Base-by-base conservation (phyloP, 92 coral and sea anemone species). In the Epizoanthus stellaris region DNA sequence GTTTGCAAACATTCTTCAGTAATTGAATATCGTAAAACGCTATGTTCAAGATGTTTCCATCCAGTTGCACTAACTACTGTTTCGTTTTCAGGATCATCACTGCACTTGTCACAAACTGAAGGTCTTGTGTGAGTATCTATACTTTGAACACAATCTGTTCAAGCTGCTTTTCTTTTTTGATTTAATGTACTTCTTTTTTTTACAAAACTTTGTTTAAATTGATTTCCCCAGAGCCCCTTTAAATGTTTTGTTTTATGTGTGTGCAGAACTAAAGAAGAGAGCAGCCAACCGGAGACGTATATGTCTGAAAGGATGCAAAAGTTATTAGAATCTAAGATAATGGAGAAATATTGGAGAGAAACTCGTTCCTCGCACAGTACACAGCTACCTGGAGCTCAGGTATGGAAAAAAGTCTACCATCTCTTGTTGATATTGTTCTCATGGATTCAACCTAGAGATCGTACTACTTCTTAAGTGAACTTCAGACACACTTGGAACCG, bases 261-360 rank as follows among this genome's bases (percentile, higher is more conserved):
- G 10, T 21, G 12, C 63, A 75, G 80, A 0, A 13, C 59, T 23
- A 75, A 75, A 75, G 80, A 75, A 30, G 52, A 56, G 12, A 75
- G 39, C n/a, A 13, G 58, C 15, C 58, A 62, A 63, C 47, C 83
- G 21, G 71, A 20, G 49, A 79, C 23, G 13, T 59, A 61, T 13
- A 39, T 79, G 83, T 79, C 83, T 3, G 83, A 79, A 60, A 45
- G 67, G 65, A 79, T 79, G 83, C 83, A 62, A 14, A 52, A 11
- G n/a, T 15, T 79, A 39, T 71, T 79, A 6, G 83, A 79, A 19
- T 40, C 72, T 21, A 79, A 79, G 65, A 79, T 79, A 79, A 40
- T 63, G 72, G 83, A 79, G 83, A 63, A 79, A 47, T 79, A 79
- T 42, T 62, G 59, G 40, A 30, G 65, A 61, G 83, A 79, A 63